Percentiles rank a stretch among this genome's conserved stretches.
Evolutionary conservation across 2,888 invertebrate species (phyloP).

Genomic region (Netelia virgata): DNA sequence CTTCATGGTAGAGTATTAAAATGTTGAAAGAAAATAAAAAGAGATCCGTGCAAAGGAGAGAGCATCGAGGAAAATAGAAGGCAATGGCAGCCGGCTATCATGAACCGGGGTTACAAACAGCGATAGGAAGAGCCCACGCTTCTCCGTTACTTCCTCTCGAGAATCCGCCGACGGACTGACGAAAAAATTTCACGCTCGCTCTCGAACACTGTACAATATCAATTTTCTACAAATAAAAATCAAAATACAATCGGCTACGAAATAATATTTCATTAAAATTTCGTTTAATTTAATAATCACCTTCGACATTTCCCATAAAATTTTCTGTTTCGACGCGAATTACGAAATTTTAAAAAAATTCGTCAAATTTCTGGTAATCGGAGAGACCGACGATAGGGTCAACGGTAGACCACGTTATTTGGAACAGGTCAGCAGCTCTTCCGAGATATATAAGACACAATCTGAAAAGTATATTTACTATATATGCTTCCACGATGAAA

Average conservation of each 20-base stretch:
- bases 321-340: background rate
- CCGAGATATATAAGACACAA: constrained; percentile 41
- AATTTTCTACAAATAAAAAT: too few relatives aligned
- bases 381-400: constrained; percentile 42
- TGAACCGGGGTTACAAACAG: constrained; percentile 74
- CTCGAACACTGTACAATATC: background rate
- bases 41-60: constrained; percentile 35
- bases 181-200: constrained; percentile 26
- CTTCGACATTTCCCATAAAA: background rate
- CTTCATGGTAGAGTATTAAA: constrained; percentile 18
- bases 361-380: constrained; percentile 11
- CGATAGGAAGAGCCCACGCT: constrained; percentile 77
- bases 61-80: constrained; percentile 71
- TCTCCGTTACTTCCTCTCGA: constrained; percentile 76
- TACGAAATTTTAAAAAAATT: background rate
- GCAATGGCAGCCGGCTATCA: constrained; percentile 75
- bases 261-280: background rate
- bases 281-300: background rate
- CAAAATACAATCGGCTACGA: background rate
- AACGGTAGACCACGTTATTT: constrained; percentile 53
- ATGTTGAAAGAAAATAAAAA: constrained; percentile 51
- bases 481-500: background rate
- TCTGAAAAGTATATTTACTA: background rate
- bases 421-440: constrained; percentile 59
- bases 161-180: constrained; percentile 33